Percentiles rank a stretch among this genome's conserved stretches.
These are phyloP conservation scores for Corella eumyota DNA, from an alignment of 23 tunicate genomes.

Conservation along the genomic window DNA sequence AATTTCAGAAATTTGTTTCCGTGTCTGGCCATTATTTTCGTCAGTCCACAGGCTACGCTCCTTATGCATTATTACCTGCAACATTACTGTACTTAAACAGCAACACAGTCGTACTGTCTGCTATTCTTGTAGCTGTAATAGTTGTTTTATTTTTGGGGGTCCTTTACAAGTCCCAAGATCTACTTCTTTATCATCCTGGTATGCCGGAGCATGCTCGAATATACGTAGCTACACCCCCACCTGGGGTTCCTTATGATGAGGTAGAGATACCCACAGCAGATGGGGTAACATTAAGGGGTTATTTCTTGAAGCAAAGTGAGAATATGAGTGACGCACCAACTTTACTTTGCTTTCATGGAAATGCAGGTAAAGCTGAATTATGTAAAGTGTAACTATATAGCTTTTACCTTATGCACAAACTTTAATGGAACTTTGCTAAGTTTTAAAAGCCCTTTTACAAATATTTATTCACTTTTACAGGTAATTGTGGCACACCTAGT, in stretches of 20 bases:
- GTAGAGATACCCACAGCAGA: conserved; percentile 45
- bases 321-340: conserved; percentile 42
- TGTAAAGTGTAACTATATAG: not conserved
- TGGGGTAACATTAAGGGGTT: conserved; percentile 55
- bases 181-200: conserved; percentile 55
- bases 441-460: not conserved
- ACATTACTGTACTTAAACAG: conserved; percentile 19
- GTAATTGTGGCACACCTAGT: conserved; percentile 64
- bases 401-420: not conserved
- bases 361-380: conserved; percentile 54
- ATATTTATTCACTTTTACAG: conserved; percentile 13
- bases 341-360: conserved; percentile 75
- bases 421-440: too few relatives aligned
- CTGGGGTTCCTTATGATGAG: conserved; percentile 30
- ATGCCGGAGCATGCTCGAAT: conserved; percentile 46
- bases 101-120: not conserved
- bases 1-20: not conserved
- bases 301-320: conserved; percentile 37
- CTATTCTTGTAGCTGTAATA: conserved; percentile 11
- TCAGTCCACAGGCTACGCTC: conserved; percentile 18
- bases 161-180: conserved; percentile 54
- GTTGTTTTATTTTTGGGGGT: conserved; percentile 36
- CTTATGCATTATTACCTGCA: conserved; percentile 16
- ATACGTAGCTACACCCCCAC: conserved; percentile 44
- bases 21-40: conserved; percentile 25